Evolutionary conservation across 2,113 vertebrate species (phyloP).

Genomic region (Lamprologus speciosus): DNA sequence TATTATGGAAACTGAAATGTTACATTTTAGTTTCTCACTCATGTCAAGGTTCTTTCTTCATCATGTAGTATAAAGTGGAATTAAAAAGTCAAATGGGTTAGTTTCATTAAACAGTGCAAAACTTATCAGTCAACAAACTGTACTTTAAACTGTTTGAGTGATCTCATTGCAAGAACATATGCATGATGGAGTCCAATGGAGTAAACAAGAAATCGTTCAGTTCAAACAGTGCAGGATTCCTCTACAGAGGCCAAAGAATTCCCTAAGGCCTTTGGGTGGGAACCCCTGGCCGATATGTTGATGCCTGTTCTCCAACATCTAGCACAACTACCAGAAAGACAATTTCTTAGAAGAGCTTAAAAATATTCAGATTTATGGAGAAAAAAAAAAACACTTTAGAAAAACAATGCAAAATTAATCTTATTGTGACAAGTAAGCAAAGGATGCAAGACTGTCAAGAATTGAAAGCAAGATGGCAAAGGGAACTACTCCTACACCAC

Average conservation of each 20-base stretch:
- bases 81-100: not conserved
- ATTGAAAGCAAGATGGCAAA: not conserved
- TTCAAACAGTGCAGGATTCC: conserved; percentile 8
- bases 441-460: not conserved
- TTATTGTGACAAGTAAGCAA: not conserved
- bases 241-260: not conserved
- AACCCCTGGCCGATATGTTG: not conserved
- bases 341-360: not conserved
- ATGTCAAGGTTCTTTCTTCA: not conserved
- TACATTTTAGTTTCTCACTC: not conserved
- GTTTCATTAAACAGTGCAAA: not conserved
- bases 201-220: conserved; percentile 46
- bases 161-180: not conserved
- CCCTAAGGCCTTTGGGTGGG: conserved; percentile 26
- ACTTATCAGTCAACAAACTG: not conserved
- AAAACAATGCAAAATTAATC: not conserved
- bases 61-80: not conserved
- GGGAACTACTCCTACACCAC: not conserved
- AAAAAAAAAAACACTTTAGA: fast-evolving
- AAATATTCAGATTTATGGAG: not conserved
- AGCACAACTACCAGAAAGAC: not conserved
- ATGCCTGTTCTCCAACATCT: not conserved
- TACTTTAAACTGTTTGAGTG: not conserved
- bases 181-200: conserved; percentile 35
- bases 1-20: not conserved